Evolutionary conservation across 1,140 invertebrate species (phyloP), one percentile per base, ranked within the genome.

Genomic region (Gerris buenoi): DNA sequence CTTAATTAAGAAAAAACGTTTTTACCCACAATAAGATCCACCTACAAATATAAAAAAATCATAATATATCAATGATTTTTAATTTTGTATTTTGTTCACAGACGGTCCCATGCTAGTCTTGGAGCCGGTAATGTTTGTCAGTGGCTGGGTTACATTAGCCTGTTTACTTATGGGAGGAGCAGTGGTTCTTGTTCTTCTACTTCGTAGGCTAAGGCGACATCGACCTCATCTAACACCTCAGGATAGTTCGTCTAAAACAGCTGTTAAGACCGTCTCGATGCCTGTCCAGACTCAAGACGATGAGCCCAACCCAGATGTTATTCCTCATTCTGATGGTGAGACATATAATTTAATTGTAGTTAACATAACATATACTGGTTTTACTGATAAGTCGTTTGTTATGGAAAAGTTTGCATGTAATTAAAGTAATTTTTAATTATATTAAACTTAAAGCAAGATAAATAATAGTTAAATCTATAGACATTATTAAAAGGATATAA

Each of bases 281-380:
- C 68, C 28, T 23, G 66, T 25, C 27, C 69, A 65, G 57, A 65
- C 63, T 33, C 65, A 2, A 65, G 69, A 69, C 3, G 71, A 71
- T 25, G 71, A 71, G 23, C 29, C 69, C 2, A 71, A 71, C 25
- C 71, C 71, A 10, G 71, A 71, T 61, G 69, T 71, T 26, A 68
- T 71, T 13, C 71, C 71, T 1, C 71, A 68, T 66, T 0, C 57
- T 10, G 26, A 57, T 66, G 22, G 58, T 60, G 23, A 25, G 58
- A 14, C n/a, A n/a, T n/a, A n/a, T n/a, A n/a, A n/a, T n/a, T n/a
- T n/a, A n/a, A n/a, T n/a, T n/a, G n/a, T n/a, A n/a, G n/a, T n/a
- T n/a, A n/a, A n/a, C n/a, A n/a, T n/a, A n/a, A n/a, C n/a, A n/a
- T n/a, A n/a, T n/a, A n/a, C n/a, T n/a, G n/a, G n/a, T n/a, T n/a